These are phyloP conservation scores for Phaetusa simplex DNA, from an alignment of 2,113 vertebrate genomes.

Conservation along the genomic window DNA sequence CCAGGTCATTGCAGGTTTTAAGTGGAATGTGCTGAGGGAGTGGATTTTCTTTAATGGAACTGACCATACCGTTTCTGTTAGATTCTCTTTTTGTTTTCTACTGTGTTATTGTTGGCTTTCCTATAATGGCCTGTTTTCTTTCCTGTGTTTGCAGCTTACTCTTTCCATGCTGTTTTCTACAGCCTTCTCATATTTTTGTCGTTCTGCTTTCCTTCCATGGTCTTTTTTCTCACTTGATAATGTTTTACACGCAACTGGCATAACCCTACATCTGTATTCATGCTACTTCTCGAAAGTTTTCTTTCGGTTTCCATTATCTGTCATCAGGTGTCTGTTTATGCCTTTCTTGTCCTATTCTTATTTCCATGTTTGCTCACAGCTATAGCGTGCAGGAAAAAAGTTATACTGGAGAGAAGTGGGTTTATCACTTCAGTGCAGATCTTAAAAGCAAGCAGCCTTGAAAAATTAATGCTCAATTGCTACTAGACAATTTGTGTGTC, in stretches of 20 bases:
- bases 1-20: background rate
- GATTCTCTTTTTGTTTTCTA: background rate
- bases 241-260: background rate
- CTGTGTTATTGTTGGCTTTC: background rate
- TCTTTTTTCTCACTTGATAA: background rate
- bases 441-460: background rate
- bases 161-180: background rate
- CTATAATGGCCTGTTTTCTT: background rate
- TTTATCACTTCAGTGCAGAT: background rate
- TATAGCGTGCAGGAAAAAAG: background rate
- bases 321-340: background rate
- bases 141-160: background rate
- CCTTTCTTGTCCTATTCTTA: background rate
- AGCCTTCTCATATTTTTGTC: background rate
- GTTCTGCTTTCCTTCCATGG: background rate
- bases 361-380: background rate
- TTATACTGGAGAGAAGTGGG: background rate
- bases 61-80: background rate
- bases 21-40: background rate
- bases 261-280: background rate
- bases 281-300: background rate
- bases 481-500: background rate
- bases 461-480: background rate
- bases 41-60: background rate
- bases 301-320: background rate